Conservation (phyloP, 2,888 invertebrate species). For the Drosophila affinis region DNA sequence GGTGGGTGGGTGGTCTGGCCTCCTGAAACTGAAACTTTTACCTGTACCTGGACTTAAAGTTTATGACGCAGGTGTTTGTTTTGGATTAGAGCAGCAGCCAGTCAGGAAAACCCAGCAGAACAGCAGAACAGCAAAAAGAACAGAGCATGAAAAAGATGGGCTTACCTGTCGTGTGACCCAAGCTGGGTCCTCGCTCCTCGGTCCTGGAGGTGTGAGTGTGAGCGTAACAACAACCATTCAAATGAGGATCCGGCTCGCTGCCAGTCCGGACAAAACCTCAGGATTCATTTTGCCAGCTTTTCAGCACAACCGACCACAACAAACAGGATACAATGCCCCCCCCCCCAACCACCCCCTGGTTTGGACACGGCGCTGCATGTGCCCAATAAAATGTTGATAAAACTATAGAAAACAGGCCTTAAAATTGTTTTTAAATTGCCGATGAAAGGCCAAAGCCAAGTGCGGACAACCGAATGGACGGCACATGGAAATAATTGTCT, state of each 20-base stretch:
- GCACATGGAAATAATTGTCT: conserved; percentile 1
- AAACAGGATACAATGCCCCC: conserved; percentile 40
- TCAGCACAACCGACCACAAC: conserved; percentile 61
- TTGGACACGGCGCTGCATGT: conserved; percentile 9
- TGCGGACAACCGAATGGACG: conserved; percentile 28
- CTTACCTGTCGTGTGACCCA: conserved; percentile 28
- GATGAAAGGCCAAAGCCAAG: conserved; percentile 35
- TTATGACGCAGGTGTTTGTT: conserved; percentile 72
- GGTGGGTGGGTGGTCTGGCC: too few relatives aligned
- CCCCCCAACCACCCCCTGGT: conserved; percentile 1
- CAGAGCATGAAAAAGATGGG: conserved; percentile 18
- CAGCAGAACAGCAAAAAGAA: conserved; percentile 12
- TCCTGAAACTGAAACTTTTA: conserved; percentile 55
- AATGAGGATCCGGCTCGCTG: conserved; percentile 13
- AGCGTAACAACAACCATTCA: conserved; percentile 29
- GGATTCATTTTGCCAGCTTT: conserved; percentile 56
- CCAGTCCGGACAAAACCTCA: conserved; percentile 44
- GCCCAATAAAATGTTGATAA: conserved; percentile 43
- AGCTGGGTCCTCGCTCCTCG: background rate
- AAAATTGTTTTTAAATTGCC: conserved; percentile 58
- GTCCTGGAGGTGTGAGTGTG: conserved; percentile 12
- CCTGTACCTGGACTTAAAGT: conserved; percentile 67
- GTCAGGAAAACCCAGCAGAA: conserved; percentile 2
- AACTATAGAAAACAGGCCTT: conserved; percentile 52
- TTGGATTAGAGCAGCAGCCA: conserved; percentile 50